Conservation (phyloP, 2,797 vertebrate genomes). For the Alauda arvensis region DNA sequence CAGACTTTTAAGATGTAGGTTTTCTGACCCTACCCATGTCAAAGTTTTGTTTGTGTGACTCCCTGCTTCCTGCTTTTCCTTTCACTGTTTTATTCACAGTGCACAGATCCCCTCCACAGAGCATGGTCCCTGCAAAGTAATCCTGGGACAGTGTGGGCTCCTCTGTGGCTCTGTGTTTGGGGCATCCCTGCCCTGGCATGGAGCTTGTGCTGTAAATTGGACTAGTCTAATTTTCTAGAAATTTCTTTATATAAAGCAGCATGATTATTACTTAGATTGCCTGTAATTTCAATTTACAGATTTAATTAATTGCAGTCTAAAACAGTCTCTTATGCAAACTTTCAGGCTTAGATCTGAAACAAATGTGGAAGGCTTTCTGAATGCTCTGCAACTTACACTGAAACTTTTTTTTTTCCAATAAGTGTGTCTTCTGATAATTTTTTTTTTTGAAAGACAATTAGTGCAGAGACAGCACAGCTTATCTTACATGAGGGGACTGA, state of each 20-base stretch:
- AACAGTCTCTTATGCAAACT: not conserved
- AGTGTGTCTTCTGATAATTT: not conserved
- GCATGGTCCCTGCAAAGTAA: not conserved
- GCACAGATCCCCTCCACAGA: too few relatives aligned
- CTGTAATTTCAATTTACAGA: not conserved
- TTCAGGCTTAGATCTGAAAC: not conserved
- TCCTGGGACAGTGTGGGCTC: not conserved
- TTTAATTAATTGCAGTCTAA: not conserved
- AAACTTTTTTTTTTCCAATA: not conserved
- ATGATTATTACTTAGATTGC: not conserved
- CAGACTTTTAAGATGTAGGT: not conserved
- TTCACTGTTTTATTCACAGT: not conserved
- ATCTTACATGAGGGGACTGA: not conserved
- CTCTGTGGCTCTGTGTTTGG: accelerated
- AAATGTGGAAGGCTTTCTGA: not conserved
- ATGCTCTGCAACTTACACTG: not conserved
- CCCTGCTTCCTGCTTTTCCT: not conserved
- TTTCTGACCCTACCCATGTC: not conserved
- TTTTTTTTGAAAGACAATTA: not conserved
- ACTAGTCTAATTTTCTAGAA: not conserved
- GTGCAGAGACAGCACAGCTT: not conserved
- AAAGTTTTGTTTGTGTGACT: not conserved
- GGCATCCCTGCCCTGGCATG: accelerated
- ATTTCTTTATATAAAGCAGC: not conserved
- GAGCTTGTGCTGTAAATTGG: not conserved